Base-by-base conservation (phyloP, 2,113 vertebrate genomes). In the Prochilodus magdalenae region DNA sequence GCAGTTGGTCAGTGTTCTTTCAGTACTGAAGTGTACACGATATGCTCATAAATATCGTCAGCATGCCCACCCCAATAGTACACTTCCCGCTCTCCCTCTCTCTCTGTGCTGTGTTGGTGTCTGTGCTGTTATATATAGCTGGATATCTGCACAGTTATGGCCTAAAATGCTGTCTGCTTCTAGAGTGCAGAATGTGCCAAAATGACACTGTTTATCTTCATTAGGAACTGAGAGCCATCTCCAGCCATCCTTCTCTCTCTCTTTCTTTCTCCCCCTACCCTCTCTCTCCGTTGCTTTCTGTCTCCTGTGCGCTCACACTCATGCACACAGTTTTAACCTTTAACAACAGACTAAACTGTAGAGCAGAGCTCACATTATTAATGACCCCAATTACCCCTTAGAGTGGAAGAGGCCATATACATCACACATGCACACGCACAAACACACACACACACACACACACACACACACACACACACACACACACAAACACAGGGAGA, bases 271-370 rank as follows among this genome's bases (percentile, higher is more conserved):
- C 51, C n/a, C 22, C 57, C 49, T n/a, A n/a, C n/a, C 29, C n/a
- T 29, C 51, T 69, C 36, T 44, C 15, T 69, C 49, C 18, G 8
- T 40, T 53, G n/a, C 70, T 26, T 13, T 16, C 33, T 33, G 57
- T 33, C 44, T 63, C 47, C 65, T 40, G 60, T 73, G 44, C 51
- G 57, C 30, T 69, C 33, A 75, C 62, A 7, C 57, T 75, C 55
- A 49, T 27, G 73, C 59, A 81, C 78, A 85, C 51, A 70, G 44
- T 82, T 86, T 81, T 86, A 86, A 86, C 85, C 85, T 84, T 86
- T 81, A 82, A 79, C 74, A 80, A 60, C 55, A 40, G 76, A 87
- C 74, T 78, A 83, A 79, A 87, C 82, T 65, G 78, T 33, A 76
- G 74, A 75, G 36, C 60, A 57, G 63, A 33, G 77, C 71, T 75